These are phyloP conservation scores for Myotis davidii DNA, from an alignment of 2,113 vertebrate species.

Conservation along the genomic window DNA sequence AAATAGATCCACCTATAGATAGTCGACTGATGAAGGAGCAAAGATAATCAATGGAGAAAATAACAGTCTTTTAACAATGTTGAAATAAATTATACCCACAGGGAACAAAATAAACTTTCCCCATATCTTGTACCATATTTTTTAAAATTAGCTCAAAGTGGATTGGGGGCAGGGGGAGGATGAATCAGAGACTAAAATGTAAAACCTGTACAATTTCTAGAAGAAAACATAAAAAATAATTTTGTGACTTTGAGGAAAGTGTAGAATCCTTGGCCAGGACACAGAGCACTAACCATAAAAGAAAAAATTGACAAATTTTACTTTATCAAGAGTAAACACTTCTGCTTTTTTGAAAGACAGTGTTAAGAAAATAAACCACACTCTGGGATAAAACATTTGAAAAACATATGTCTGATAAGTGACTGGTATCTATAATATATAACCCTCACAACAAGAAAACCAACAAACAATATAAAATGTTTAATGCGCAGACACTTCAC, in stretches of 20 bases:
- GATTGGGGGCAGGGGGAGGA: neutral
- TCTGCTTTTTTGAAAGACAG: neutral
- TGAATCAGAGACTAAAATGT: neutral
- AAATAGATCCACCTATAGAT: neutral
- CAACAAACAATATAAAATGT: neutral
- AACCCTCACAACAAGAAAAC: neutral
- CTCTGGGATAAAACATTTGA: neutral
- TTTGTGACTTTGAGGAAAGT: neutral
- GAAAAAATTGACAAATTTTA: neutral
- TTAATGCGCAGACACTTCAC: neutral
- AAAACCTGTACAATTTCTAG: conserved; percentile 13
- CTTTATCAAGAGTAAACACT: neutral
- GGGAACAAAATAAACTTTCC: neutral
- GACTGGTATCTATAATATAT: neutral
- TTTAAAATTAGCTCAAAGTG: neutral
- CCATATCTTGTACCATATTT: neutral
- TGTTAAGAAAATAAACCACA: neutral
- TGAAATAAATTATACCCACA: neutral
- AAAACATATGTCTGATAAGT: neutral
- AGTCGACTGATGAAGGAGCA: neutral
- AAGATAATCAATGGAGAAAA: neutral
- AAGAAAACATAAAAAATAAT: neutral
- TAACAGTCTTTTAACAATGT: neutral
- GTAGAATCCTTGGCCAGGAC: neutral
- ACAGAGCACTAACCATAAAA: neutral